Evolutionary conservation across 2,113 vertebrate genomes (phyloP), one percentile per base, ranked within the genome.

Genomic region (Myiagra hebetior): DNA sequence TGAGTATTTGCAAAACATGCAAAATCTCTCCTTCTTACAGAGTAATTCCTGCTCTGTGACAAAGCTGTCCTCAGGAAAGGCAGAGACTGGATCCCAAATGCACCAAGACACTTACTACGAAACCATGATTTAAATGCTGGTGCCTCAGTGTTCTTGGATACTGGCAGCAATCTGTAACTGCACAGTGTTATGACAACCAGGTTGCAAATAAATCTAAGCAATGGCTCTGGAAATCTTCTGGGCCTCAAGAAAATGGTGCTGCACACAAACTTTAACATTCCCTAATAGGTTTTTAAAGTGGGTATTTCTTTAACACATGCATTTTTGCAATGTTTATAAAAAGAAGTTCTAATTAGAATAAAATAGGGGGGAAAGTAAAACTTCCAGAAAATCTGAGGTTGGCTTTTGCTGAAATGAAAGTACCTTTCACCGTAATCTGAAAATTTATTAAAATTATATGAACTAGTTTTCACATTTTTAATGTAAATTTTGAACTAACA

Each of bases 1-100:
- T 5, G 33, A 84, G 55, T 44, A 91, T 75, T 93, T 97, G 91
- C 93, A 96, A 92, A 97, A 87, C 35, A 97, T 93, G 93, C 89
- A 95, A 96, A 95, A 56, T 50, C 73, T 44, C 35, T 76, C 52
- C 89, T 59, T n/a, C 69, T 35, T 12, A 37, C 19, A 90, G 75
- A 81, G 84, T 23, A 74, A 59, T 92, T 96, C 89, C 89, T 95
- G 76, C 89, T 86, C 68, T 56, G 64, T 92, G 80, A 92, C 93
- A 92, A 81, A 84, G 64, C 52, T 93, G 73, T 95, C 83, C 76
- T 81, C 80, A 78, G 94, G 86, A 95, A 59, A 91, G 63, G 83
- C 33, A 75, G 62, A 35, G 13, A 50, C 31, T 57, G 92, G 80
- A 89, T 81, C 17, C 30, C 64, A 81, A 67, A 78, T 9, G 30